Evolutionary conservation across 2,888 invertebrate genomes (phyloP), one percentile per base, ranked within the genome.

Genomic region (Parnassius smintheus): DNA sequence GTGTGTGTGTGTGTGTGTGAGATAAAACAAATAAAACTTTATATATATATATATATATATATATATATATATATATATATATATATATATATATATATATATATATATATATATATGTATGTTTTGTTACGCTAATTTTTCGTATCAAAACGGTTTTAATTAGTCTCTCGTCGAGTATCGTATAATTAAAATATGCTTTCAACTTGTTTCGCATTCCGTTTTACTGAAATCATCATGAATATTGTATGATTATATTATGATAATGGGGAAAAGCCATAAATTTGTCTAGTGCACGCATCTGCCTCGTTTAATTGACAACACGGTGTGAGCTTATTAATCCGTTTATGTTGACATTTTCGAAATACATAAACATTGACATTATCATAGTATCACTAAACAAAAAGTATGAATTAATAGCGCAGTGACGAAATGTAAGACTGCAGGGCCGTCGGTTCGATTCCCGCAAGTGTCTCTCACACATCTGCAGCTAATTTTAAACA

Each of bases 101-200:
- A 18, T 18, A 18, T 18, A 18, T 18, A 1, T 18, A 18, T 18
- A 18, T 18, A 18, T 18, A 18, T 35, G 7, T 7, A 35, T 35
- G 7, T 35, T 35, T 35, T 35, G 7, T 12, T 55, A 46, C 7
- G 41, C 42, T 54, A 49, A 54, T 56, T 55, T 63, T 59, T 56
- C 63, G 51, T 44, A 45, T 44, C 42, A 52, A 1, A 53, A 46
- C 49, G 41, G 1, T 12, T 49, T 58, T 63, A 63, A 63, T 63
- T 59, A 59, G n/a, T 25, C 57, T 9, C 46, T 9, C 50, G 44
- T 9, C 1, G 54, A 18, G 54, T 62, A 59, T 56, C 58, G 44
- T 50, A 56, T 61, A 56, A 63, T 63, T 63, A 63, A 63, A 63
- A 63, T 63, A 12, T 63, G 63, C 63, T 59, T 63, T 63, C 59